These are phyloP conservation scores for Eristalis arbustorum DNA, from an alignment of 2,888 invertebrate species.

Conservation along the genomic window DNA sequence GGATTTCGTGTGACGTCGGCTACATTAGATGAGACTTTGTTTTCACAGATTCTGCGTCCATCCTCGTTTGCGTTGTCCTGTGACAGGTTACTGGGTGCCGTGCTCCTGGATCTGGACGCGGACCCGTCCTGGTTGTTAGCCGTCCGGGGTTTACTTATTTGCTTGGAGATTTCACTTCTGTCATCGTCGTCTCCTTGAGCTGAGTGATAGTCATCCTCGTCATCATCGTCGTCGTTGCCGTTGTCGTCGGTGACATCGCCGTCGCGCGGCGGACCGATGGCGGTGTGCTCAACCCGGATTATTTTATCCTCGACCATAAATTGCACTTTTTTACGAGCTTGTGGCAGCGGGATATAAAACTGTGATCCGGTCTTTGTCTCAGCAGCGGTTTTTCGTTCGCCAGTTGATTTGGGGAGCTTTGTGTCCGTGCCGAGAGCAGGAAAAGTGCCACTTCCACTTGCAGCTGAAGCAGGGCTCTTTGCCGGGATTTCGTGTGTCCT, in stretches of 20 bases:
- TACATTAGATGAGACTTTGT: slow-evolving; percentile 20
- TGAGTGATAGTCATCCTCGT: slow-evolving; percentile 31
- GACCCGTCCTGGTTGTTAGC: slow-evolving; percentile 51
- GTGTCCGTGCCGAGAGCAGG: slow-evolving; percentile 25
- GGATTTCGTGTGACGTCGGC: slow-evolving; percentile 30
- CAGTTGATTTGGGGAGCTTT: slow-evolving; percentile 54
- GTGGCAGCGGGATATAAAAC: slow-evolving; percentile 84
- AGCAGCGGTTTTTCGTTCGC: slow-evolving; percentile 49
- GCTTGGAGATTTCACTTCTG: slow-evolving; percentile 58
- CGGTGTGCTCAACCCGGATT: slow-evolving; percentile 73
- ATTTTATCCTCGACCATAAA: slow-evolving; percentile 85
- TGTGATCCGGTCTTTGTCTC: slow-evolving; percentile 80
- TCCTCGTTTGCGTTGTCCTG: slow-evolving; percentile 29
- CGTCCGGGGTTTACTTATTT: slow-evolving; percentile 54
- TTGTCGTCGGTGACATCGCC: slow-evolving; percentile 39
- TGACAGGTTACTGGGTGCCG: slow-evolving; percentile 36
- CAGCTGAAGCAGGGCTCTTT: slow-evolving; percentile 28
- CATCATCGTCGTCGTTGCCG: slow-evolving; percentile 45
- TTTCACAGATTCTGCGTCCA: not conserved
- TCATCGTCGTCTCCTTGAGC: slow-evolving; percentile 54
- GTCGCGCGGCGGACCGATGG: slow-evolving; percentile 61
- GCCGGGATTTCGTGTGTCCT: slow-evolving; percentile 49
- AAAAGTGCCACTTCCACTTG: slow-evolving; percentile 37
- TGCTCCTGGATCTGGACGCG: slow-evolving; percentile 8
- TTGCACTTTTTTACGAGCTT: slow-evolving; percentile 86